A percentile compares a stretch with the other conserved stretches of the same genome.
Conservation (phyloP, 2,888 invertebrate genomes). For the Ischnus inquisitorius region DNA sequence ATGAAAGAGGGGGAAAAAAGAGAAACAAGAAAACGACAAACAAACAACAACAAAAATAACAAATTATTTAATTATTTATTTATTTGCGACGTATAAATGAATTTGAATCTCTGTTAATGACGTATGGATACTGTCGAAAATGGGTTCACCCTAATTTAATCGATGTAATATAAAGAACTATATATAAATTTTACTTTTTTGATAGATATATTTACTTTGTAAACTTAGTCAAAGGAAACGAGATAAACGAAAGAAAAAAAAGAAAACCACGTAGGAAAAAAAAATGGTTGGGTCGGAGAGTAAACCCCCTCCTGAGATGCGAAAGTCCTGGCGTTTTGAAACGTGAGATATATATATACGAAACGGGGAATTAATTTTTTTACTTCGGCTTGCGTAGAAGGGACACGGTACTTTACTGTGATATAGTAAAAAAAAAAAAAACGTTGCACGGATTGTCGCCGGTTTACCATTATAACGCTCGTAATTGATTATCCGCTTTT, state of each 20-base stretch:
- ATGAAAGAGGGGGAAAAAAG: conserved; percentile 74
- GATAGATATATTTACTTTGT: conserved; percentile 64
- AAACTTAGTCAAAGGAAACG: conserved; percentile 63
- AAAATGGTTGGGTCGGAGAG: conserved; percentile 48
- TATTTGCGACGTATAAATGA: conserved; percentile 83
- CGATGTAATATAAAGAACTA: conserved; percentile 80
- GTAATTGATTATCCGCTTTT: conserved; percentile 58
- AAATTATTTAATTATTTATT: conserved; percentile 85
- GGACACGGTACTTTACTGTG: conserved; percentile 75
- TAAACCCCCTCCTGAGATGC: conserved; percentile 47
- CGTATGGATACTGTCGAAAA: conserved; percentile 77
- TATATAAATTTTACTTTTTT: conserved; percentile 77
- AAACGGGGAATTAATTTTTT: conserved; percentile 44
- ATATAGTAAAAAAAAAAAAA: conserved; percentile 76
- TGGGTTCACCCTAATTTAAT: conserved; percentile 80
- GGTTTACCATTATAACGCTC: conserved; percentile 57
- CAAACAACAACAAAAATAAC: conserved; percentile 51
- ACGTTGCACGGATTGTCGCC: conserved; percentile 71
- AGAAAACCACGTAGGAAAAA: conserved; percentile 51
- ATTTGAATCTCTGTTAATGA: conserved; percentile 81
- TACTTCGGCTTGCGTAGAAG: conserved; percentile 56
- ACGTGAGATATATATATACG: neutral
- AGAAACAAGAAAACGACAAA: conserved; percentile 23
- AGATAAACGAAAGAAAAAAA: conserved; percentile 38
- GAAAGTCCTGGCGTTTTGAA: conserved; percentile 34